Conservation (phyloP, 2,113 vertebrate species). For the Rafetus swinhoei region DNA sequence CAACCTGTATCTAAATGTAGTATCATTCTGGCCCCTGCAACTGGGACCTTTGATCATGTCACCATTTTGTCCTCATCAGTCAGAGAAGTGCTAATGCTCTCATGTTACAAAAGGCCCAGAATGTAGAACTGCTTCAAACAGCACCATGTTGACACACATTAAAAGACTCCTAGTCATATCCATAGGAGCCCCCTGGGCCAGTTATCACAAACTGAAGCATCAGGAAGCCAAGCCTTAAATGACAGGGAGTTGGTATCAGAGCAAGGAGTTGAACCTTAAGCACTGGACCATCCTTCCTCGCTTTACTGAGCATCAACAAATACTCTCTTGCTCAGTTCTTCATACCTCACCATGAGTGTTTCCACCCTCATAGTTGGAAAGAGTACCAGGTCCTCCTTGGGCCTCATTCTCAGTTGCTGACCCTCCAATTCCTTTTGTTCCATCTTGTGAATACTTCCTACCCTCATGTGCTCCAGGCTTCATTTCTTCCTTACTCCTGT, state of each 20-base stretch:
- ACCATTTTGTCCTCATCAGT: neutral
- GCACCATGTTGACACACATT: too few species aligned
- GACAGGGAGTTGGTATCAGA: too few species aligned
- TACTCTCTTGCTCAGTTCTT: neutral
- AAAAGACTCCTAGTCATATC: too few species aligned
- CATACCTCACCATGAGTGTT: neutral
- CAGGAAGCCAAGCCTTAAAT: too few species aligned
- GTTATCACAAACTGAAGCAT: too few species aligned
- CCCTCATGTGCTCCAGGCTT: rapidly evolving
- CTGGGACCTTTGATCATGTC: slow-evolving; percentile 1
- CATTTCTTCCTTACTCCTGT: neutral
- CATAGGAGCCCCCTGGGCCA: too few species aligned
- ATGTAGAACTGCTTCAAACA: neutral
- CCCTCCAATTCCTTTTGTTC: rapidly evolving
- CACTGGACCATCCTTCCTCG: neutral
- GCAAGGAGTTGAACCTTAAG: too few species aligned
- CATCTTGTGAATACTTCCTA: too few species aligned
- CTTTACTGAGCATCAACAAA: neutral
- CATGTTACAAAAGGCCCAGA: neutral
- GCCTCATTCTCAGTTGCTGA: neutral
- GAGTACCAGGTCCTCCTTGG: neutral
- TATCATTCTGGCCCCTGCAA: neutral
- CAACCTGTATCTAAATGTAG: slow-evolving; percentile 1
- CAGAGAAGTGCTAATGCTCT: neutral
- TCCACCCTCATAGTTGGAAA: neutral